These are phyloP conservation scores for Ecliptopera silaceata DNA, from an alignment of 2,888 invertebrate genomes.

Conservation along the genomic window DNA sequence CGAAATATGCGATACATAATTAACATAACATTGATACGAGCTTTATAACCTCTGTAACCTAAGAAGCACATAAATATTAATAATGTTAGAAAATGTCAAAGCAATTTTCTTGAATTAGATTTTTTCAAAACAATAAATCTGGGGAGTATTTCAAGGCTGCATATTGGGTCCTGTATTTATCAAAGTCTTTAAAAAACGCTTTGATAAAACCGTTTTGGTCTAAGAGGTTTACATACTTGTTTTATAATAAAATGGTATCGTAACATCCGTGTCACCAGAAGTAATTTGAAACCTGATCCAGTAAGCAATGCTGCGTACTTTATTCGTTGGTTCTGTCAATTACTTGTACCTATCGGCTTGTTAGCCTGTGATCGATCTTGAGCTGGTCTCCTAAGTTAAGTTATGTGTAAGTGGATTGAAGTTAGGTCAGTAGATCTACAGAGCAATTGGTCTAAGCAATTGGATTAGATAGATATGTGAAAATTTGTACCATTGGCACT, in stretches of 20 bases:
- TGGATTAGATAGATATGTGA: slow-evolving; percentile 29
- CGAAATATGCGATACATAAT: slow-evolving; percentile 16
- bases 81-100: not conserved
- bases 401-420: slow-evolving; percentile 40
- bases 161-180: not conserved
- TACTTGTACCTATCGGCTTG: slow-evolving; percentile 58
- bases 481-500: not conserved
- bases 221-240: not conserved
- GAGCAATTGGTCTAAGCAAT: slow-evolving; percentile 35
- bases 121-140: not conserved
- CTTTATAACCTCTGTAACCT: not conserved
- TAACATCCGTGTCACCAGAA: slow-evolving; percentile 9
- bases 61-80: not conserved
- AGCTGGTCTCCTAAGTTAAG: slow-evolving; percentile 54
- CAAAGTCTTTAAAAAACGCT: not conserved
- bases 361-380: slow-evolving; percentile 66
- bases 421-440: slow-evolving; percentile 40
- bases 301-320: slow-evolving; percentile 14
- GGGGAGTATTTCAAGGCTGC: slow-evolving; percentile 3
- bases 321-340: slow-evolving; percentile 63
- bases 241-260: not conserved
- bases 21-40: slow-evolving; percentile 4
- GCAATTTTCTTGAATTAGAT: not conserved
- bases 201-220: not conserved
- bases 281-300: slow-evolving; percentile 3